Base-by-base conservation (phyloP, 2,888 invertebrate species). In the Horisme vitalbata region DNA sequence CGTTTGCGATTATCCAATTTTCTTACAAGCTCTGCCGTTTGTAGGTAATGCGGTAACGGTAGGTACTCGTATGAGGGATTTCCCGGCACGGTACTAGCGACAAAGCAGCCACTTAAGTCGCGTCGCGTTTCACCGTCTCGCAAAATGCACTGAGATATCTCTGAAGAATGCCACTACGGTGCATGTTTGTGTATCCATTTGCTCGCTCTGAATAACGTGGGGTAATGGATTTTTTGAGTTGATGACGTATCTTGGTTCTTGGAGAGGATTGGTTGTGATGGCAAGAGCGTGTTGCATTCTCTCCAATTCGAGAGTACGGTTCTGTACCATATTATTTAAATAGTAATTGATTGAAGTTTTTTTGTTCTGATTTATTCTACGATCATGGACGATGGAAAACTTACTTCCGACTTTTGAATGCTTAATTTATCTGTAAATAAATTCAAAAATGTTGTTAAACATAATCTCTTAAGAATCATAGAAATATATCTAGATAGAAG, bases 161-260 rank as follows among this genome's bases (percentile, higher is more conserved):
- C 61, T 55, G 63, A 59, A 70, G 68, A 66, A 61, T 57, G 54
- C 62, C 57, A 58, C 62, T 61, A 60, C 65, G 65, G 61, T 60
- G 60, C 65, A 67, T 81, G 77, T 82, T 80, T 83, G 80, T 79
- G 68, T 72, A 78, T 73, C 76, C 80, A 80, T 81, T 82, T 79
- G 71, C 75, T 63, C 58, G 63, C 65, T 61, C 65, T 67, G 68
- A 71, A 74, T 63, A 63, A 60, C 62, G 59, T 55, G 54, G 57
- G 58, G 68, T 78, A 78, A 77, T 78, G 76, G 75, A 75, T 75
- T 78, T 77, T 68, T 66, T 63, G 54, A 61, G 52, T 55, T 60
- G 50, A 56, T 59, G 59, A 59, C 52, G 52, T 55, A 44, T 51
- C 20, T 12, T 20, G 26, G 18, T 11, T 37, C 4, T 0, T n/a